Evolutionary conservation across 1,140 invertebrate species (phyloP), one percentile per base, ranked within the genome.

Genomic region (Drosophila bocqueti): DNA sequence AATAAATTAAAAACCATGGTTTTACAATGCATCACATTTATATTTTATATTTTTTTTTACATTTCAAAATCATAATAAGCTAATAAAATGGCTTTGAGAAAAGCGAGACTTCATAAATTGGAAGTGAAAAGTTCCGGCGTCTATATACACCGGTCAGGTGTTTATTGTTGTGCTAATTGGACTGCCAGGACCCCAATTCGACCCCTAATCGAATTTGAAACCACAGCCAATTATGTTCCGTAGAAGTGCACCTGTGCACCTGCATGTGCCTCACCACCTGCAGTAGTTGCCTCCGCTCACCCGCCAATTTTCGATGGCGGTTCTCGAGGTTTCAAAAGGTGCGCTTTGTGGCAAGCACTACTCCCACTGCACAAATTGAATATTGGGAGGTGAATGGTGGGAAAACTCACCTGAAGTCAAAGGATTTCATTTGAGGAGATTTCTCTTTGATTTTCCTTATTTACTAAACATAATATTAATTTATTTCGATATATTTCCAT

Each of bases 131-230:
- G 4, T n/a, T 24, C 4, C 8, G 11, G 6, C 34, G 5, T 18
- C 18, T 57, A 21, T 5, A 16, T 11, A 10, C 8, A n/a, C 29
- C 34, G 21, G 15, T 7, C 36, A 58, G 21, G 55, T 42, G 55
- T 42, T 58, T 42, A 58, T 58, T 42, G 21, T 42, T 58, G 21
- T 42, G 21, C 26, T 58, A 58, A 58, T 58, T 58, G 55, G 21
- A 43, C 36, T 58, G 55, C 54, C 34, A 24, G 54, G 15, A 42
- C 55, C 55, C 36, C 55, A 40, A 55, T 24, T 55, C 15, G 36
- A 42, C 55, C 55, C 6, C 55, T 58, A 58, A 58, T 58, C 55
- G 21, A 58, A 26, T 58, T 58, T 42, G 15, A n/a, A 26, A n/a
- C 55, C 55, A 16, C 55, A 43, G 34, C 36, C 55, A 58, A 58